Conservation (phyloP, 92 coral and sea anemone genomes). For the Hydrozoanthus gracilis region DNA sequence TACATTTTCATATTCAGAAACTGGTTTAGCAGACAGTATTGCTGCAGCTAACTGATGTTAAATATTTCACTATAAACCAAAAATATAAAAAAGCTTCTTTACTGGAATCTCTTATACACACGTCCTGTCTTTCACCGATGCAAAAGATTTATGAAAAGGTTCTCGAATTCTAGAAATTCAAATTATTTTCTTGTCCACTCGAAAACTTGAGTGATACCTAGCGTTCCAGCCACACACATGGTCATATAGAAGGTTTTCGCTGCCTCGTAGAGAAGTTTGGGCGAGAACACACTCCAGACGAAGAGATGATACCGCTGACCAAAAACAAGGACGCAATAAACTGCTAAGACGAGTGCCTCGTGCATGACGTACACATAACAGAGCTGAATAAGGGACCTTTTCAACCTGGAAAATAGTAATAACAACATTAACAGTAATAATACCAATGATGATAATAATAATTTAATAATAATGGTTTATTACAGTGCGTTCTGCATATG, state of each 20-base stretch:
- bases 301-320: conserved; percentile 97
- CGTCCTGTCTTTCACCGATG: background rate
- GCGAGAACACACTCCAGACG: conserved; percentile 99
- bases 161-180: too few relatives aligned
- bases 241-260: conserved; percentile 58
- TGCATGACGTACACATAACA: conserved; percentile 79
- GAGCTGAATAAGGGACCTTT: conserved; percentile 60
- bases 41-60: too few relatives aligned
- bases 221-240: conserved; percentile 23
- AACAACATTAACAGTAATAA: too few relatives aligned
- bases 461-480: too few relatives aligned
- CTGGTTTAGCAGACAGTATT: too few relatives aligned
- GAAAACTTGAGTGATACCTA: conserved; percentile 15
- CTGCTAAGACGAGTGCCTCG: conserved; percentile 76
- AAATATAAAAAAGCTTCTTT: too few relatives aligned
- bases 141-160: too few relatives aligned
- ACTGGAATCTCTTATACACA: too few relatives aligned
- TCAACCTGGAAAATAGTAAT: conserved; percentile 48
- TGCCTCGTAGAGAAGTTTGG: conserved; percentile 88
- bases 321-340: conserved; percentile 83
- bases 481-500: too few relatives aligned
- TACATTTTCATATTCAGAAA: too few relatives aligned
- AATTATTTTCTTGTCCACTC: conserved; percentile 16
- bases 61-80: too few relatives aligned
- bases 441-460: too few relatives aligned